Base-by-base conservation (phyloP, 2,888 invertebrate genomes). In the Polydrusus pterygomalis region DNA sequence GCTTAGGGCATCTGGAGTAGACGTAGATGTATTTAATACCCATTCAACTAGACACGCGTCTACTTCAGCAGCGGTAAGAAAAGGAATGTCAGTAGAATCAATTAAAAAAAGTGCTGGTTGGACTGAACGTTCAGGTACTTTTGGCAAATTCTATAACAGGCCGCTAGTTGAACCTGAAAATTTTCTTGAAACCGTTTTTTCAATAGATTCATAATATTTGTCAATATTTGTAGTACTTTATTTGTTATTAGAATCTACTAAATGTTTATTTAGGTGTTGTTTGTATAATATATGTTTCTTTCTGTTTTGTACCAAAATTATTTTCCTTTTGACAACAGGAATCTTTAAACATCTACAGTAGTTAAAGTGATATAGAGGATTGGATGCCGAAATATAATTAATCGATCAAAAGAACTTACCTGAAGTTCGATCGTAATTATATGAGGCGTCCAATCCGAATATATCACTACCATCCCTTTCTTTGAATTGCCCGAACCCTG, bases 21-120 rank as follows among this genome's bases (percentile, higher is more conserved):
- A 74, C 62, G 58, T 51, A 11, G 7, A 34, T n/a, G 49, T 70
- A 3, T 77, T 70, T 45, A 74, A 56, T 17, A 38, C 74, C 18
- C 70, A 77, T 47, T 70, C 74, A 6, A 68, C 68, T 8, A 70
- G 70, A 25, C 77, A 77, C 43, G 70, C 74, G 8, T 7, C 74
- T n/a, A 34, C 69, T 6, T 70, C 74, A 9, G 74, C 69, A 47
- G 74, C 70, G 9, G 38, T 30, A 40, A 63, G 63, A 40, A 63
- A 63, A 17, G 63, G 63, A 40, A 7, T 40, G 40, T 34, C 63
- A 9, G 30, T 17, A 9, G 63, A 63, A n/a, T 38, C 63, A n/a
- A 38, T 63, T 40, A n/a, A 10, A 30, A 63, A 3, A 63, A 8
- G 38, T 38, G 40, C 63, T 17, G 43, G 63, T n/a, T 40, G 63